Percentiles rank a stretch among this genome's conserved stretches.
phyloP scores from a whole-genome alignment of 2,888 invertebrate genomes.

The Hirtodrosophila histrioides region DNA sequence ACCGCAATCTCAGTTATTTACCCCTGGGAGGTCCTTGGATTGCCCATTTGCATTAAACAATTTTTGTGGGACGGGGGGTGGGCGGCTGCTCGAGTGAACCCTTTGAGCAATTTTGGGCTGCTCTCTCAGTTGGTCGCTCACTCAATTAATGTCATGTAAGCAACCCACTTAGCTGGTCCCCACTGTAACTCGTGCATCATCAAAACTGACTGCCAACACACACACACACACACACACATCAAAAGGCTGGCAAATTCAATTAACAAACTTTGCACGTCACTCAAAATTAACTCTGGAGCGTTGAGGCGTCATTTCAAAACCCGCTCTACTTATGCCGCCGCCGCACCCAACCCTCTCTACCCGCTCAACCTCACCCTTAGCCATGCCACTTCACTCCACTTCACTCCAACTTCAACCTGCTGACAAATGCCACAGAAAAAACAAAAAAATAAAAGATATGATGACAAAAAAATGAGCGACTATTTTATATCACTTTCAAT shows the following conservation, averaged over 20 bases:
- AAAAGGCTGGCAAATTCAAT: slow-evolving; percentile 74
- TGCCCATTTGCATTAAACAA: slow-evolving; percentile 70
- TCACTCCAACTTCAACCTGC: slow-evolving; percentile 17
- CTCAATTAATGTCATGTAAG: slow-evolving; percentile 80
- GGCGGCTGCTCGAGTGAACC: slow-evolving; percentile 41
- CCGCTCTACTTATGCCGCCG: slow-evolving; percentile 8
- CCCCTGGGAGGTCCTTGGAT: slow-evolving; percentile 57
- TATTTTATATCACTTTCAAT: slow-evolving; percentile 76
- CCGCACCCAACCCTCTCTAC: not conserved
- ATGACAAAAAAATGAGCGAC: slow-evolving; percentile 51
- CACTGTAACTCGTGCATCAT: slow-evolving; percentile 68
- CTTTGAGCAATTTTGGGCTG: slow-evolving; percentile 51
- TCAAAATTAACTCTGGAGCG: slow-evolving; percentile 74
- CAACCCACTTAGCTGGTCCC: slow-evolving; percentile 77
- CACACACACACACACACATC: slow-evolving; percentile 41
- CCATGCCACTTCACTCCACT: too few relatives aligned
- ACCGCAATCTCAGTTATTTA: slow-evolving; percentile 68
- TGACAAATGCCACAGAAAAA: slow-evolving; percentile 65
- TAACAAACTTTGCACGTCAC: slow-evolving; percentile 79
- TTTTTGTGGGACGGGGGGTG: slow-evolving; percentile 34
- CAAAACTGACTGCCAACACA: slow-evolving; percentile 56
- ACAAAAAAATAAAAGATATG: slow-evolving; percentile 32
- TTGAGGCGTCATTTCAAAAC: slow-evolving; percentile 56
- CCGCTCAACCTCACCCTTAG: not conserved
- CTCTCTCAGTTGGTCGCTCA: slow-evolving; percentile 32